Evolutionary conservation across 53 echinoderm and acorn worm species (phyloP), one percentile per base, ranked within the genome.

Genomic region (Apostichopus leukothele): DNA sequence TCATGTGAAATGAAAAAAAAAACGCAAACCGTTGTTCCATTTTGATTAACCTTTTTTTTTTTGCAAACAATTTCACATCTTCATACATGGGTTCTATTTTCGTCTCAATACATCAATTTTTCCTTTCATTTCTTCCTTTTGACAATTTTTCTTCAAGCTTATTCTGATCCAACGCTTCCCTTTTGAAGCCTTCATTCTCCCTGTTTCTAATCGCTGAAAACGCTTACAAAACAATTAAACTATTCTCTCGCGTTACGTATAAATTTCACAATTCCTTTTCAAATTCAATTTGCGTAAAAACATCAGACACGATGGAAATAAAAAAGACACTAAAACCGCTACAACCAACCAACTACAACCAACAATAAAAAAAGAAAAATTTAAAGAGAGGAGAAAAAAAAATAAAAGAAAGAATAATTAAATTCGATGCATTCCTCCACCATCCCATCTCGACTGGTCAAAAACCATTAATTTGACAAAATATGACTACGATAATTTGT

Each of bases 221-320:
- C 63, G 63, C 63, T 79, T 79, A 79, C 79, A 79, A 52, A 52
- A 19, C 79, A 19, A 79, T 79, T 79, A 79, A 63, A 63, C 11
- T 63, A 63, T 63, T 63, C 63, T 51, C 53, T 79, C 79, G 18
- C 20, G 39, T 79, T 19, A n/a, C 79, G 54, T 52, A 13, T 79
- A 53, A 79, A 79, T 79, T 79, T 79, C 79, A 79, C 53, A 14
- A 79, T 79, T 51, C 63, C 63, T 63, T 63, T 16, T 11, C 63
- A 63, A 63, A 63, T 63, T 63, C 11, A 63, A 63, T 63, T 63
- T 63, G 63, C 12, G 12, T 11, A 13, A 63, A 63, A 63, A 16
- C 63, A 63, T 63, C 63, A 63, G 63, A 63, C 63, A 63, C 4
- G 63, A 63, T 16, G 63, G 63, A 16, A 63, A 11, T 9, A 16